Percentiles rank a stretch among this genome's conserved stretches.
Evolutionary conservation across 2,113 vertebrate species (phyloP).

Genomic region (Castor canadensis): DNA sequence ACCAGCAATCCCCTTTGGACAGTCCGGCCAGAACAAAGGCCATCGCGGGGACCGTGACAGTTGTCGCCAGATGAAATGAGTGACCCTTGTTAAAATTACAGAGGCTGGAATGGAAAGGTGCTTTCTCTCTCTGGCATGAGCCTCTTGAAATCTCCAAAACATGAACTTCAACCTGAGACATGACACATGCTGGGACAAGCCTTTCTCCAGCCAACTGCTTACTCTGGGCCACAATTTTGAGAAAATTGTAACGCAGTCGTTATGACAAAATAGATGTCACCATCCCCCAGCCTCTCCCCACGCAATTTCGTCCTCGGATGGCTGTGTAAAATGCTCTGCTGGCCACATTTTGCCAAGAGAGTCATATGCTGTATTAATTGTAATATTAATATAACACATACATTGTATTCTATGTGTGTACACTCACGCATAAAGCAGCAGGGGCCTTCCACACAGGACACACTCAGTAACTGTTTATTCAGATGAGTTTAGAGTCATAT

Average conservation of each 20-base stretch:
- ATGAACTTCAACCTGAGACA: background rate
- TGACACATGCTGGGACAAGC: no score
- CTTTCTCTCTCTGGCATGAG: background rate
- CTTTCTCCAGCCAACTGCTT: background rate
- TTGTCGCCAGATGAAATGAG: background rate
- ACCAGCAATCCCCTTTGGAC: slow-evolving; percentile 13
- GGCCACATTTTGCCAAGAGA: background rate
- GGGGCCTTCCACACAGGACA: background rate
- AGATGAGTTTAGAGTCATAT: background rate
- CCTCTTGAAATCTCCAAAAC: background rate
- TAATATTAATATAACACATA: background rate
- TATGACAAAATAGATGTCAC: background rate
- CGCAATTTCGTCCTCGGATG: background rate
- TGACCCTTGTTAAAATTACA: slow-evolving; percentile 31
- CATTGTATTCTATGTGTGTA: rapidly evolving
- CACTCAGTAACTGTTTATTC: background rate
- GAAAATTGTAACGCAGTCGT: background rate
- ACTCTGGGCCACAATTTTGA: background rate
- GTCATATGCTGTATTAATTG: background rate
- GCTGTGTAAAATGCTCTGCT: background rate
- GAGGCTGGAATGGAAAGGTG: background rate
- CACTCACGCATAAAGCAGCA: background rate
- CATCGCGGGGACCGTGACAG: slow-evolving; percentile 34
- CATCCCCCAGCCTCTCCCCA: rapidly evolving
- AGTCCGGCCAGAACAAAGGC: slow-evolving; percentile 73